Evolutionary conservation across 1,140 invertebrate genomes (phyloP), one percentile per base, ranked within the genome.

Genomic region (Drosophila ogumai): DNA sequence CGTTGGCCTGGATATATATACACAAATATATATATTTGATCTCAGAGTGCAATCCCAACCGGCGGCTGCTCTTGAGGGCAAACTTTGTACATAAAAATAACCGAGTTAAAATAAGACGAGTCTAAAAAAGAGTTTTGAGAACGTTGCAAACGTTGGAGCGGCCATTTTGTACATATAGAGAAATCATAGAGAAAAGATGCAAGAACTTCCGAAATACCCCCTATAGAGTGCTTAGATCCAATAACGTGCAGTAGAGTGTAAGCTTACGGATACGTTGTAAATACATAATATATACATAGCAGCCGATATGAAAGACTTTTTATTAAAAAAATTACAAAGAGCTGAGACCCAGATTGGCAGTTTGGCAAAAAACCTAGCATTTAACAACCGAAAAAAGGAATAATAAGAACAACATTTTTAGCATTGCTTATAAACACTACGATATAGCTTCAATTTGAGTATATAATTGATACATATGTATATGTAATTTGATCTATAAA

Each of bases 31-130:
- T 67, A 65, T 44, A 63, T 84, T 50, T 73, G 91, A 92, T 92
- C 91, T 92, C 91, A 92, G 88, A 86, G 87, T 92, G 91, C 87
- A 92, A 92, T 92, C 76, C 78, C 71, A 66, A 19, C 38, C 63
- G 56, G 58, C 59, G 64, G 58, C 68, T 64, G 71, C 63, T 75
- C 43, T 67, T 41, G 57, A 64, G 69, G 61, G 57, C 3, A 15
- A 44, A 56, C 15, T 40, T 19, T 58, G 54, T 72, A 72, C 31
- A 79, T 57, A 78, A 28, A 25, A 25, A 28, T 28, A 28, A 28
- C 6, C 25, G 25, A 28, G 25, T 28, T 28, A 28, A 28, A 28
- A 28, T 28, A 28, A 28, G 25, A 28, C 25, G 25, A 28, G 6
- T 28, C 0, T 28, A 1, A 28, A 28, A 28, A 28, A 17, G 34